Base-by-base conservation (phyloP, 2,888 invertebrate species). In the Protodeltote pygarga region DNA sequence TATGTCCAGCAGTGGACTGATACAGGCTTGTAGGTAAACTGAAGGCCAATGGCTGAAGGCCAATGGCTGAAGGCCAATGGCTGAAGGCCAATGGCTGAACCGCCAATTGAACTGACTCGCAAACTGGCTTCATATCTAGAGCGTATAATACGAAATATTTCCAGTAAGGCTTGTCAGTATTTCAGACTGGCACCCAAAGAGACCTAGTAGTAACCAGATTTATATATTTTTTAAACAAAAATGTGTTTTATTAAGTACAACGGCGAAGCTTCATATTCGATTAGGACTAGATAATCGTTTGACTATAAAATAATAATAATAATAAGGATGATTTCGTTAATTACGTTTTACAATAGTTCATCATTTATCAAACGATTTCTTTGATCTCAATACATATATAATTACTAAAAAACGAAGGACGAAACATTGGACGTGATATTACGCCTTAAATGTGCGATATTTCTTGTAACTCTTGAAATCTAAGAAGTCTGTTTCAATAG, bases 161-260 rank as follows among this genome's bases (percentile, higher is more conserved):
- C 44, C 55, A 50, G 55, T 35, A 49, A 50, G 35, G 27, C 51
- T 67, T 65, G 62, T 58, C 66, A 66, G 62, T 67, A 48, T 52
- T 37, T 52, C 60, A 21, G 42, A 53, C 58, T 58, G 62, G 49
- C 46, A 61, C 46, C 46, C 48, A 57, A 60, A 50, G 13, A 60
- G 44, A 52, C 45, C 45, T 62, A 54, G 23, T 21, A 48, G 24
- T 32, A n/a, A n/a, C n/a, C n/a, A n/a, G n/a, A n/a, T n/a, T n/a
- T n/a, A n/a, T n/a, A n/a, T n/a, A n/a, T n/a, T n/a, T n/a, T n/a
- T n/a, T n/a, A n/a, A n/a, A n/a, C n/a, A n/a, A n/a, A n/a, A n/a
- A n/a, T 21, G 19, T 29, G 33, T 11, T 37, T 45, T 46, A 19
- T 14, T 25, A 21, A 38, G 21, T 24, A 17, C 13, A 42, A 50